phyloP scores from a whole-genome alignment of 1,140 invertebrate species.

The Diuraphis noxia region DNA sequence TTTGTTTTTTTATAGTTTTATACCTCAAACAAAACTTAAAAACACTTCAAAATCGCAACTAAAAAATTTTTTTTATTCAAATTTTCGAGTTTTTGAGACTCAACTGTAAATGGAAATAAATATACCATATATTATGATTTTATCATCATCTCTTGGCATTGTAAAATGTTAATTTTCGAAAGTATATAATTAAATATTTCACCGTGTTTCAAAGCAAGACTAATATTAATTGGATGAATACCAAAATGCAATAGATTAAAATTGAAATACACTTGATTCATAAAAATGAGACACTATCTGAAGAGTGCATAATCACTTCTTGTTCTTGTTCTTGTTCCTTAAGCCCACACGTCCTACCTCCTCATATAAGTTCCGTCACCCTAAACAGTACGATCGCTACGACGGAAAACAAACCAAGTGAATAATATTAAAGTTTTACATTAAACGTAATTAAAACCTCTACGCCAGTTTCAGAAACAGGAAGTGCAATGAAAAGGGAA shows the following conservation, averaged over 20 bases:
- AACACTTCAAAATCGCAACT: no score
- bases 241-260: not conserved
- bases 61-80: no score
- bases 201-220: not conserved
- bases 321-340: not conserved
- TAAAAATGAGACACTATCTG: not conserved
- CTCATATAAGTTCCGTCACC: not conserved
- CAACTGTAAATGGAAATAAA: not conserved
- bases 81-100: no score
- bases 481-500: not conserved
- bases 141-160: not conserved
- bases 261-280: not conserved
- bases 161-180: not conserved
- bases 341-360: not conserved
- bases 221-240: not conserved
- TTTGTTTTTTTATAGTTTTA: no score
- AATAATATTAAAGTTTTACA: conserved; percentile 17
- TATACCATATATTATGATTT: not conserved
- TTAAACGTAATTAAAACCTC: conserved; percentile 29
- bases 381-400: not conserved
- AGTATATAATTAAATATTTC: not conserved
- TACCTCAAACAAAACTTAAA: no score
- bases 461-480: not conserved
- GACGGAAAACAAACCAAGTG: conserved; percentile 16
- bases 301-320: not conserved